Conservation (phyloP, 1,140 invertebrate species). For the Papilio glaucus region DNA sequence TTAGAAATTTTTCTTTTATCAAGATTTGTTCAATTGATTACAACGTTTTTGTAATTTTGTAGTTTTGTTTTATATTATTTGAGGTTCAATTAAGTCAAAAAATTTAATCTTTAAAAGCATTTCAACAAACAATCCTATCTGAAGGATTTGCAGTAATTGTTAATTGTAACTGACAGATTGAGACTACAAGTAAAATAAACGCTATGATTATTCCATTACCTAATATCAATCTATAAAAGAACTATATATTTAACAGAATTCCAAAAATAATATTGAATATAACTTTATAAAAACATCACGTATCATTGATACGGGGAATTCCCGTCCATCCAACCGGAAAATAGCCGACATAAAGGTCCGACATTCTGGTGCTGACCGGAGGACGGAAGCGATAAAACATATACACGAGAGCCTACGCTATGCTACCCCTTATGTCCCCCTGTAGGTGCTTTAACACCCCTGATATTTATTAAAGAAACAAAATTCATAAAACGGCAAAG, state of each 20-base stretch:
- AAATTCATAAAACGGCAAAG: slow-evolving; percentile 22
- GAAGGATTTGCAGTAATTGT: no score
- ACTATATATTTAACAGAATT: background rate
- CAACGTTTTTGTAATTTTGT: no score
- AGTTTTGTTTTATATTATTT: no score
- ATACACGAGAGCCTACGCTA: slow-evolving; percentile 60
- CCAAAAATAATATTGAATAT: slow-evolving; percentile 53
- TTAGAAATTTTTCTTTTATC: background rate
- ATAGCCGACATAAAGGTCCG: slow-evolving; percentile 80
- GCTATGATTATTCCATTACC: no score
- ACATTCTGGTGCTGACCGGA: slow-evolving; percentile 66
- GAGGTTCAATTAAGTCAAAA: no score
- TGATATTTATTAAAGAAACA: slow-evolving; percentile 44
- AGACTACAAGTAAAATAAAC: no score
- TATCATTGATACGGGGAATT: slow-evolving; percentile 71
- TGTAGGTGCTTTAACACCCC: slow-evolving; percentile 54
- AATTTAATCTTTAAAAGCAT: no score
- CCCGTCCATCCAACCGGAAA: slow-evolving; percentile 75
- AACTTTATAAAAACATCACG: slow-evolving; percentile 69
- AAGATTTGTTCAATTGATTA: background rate
- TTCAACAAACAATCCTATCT: no score
- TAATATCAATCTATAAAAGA: no score
- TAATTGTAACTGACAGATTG: no score
- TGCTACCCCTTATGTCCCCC: slow-evolving; percentile 46
- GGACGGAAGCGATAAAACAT: slow-evolving; percentile 67